Evolutionary conservation across 2,888 invertebrate species (phyloP), one percentile per base, ranked within the genome.

Genomic region (Meteorus colon): DNA sequence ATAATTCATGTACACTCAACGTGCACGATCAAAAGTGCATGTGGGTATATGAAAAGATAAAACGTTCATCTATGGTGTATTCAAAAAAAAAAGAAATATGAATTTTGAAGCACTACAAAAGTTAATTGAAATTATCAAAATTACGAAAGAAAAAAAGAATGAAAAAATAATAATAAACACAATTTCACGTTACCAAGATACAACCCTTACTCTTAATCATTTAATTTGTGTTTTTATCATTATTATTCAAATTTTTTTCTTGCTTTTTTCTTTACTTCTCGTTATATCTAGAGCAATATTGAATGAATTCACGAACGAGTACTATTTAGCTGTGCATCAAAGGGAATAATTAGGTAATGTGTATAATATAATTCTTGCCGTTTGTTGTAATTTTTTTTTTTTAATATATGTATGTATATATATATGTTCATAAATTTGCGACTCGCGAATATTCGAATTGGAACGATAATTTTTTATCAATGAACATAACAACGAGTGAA

Each of bases 401-500:
- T 74, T 45, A 45, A 10, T 55, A 19, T 72, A 24, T 41, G 37
- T 72, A 45, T 70, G 29, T 60, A 16, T 59, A 24, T 59, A 71
- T 59, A 41, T 68, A 69, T 60, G 60, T 74, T 24, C 63, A 63
- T 77, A 70, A 65, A 76, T 59, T 51, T 59, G 60, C 72, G 45
- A 71, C 48, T 72, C n/a, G 62, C 63, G 63, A 63, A 45, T 63
- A 71, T 62, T 45, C 16, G 55, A 65, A 59, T 45, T 41, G 51
- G 55, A 63, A 75, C 51, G 48, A 68, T 60, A 24, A 60, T 59
- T 55, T 55, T 55, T 19, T 55, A 19, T 55, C 24, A 59, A 77
- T 55, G 77, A 79, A 79, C 73, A 71, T 78, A 80, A 79, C 76
- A 79, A 81, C 76, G 71, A 77, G 78, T 79, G 76, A 78, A 79